These are phyloP conservation scores for Thalassaphorura encarpata DNA, from an alignment of 1,140 invertebrate species.

Conservation along the genomic window DNA sequence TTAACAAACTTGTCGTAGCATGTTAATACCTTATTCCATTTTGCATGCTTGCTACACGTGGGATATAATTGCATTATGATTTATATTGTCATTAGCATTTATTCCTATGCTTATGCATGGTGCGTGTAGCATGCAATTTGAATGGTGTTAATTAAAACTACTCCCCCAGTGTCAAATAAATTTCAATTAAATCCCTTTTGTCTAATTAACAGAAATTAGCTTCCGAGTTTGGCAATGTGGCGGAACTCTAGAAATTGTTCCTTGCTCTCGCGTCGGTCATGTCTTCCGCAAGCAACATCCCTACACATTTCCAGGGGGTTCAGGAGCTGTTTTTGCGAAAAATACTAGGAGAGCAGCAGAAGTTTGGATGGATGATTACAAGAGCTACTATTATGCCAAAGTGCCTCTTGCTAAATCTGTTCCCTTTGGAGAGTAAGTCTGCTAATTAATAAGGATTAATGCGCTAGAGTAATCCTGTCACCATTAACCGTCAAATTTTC, in stretches of 20 bases:
- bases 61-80: too few species aligned
- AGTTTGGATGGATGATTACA: conserved; percentile 95
- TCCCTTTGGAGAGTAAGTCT: conserved; percentile 78
- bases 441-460: conserved; percentile 32
- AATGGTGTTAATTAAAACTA: too few species aligned
- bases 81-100: too few species aligned
- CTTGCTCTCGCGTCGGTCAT: conserved; percentile 53
- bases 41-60: too few species aligned
- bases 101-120: too few species aligned
- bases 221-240: conserved; percentile 93
- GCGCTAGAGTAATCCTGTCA: not conserved
- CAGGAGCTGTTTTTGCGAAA: conserved; percentile 76
- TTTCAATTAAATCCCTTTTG: conserved; percentile 13
- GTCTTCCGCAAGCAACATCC: conserved; percentile 74
- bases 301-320: conserved; percentile 87
- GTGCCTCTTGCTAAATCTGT: conserved; percentile 77
- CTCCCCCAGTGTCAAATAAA: not conserved
- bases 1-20: conserved; percentile 4
- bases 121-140: too few species aligned
- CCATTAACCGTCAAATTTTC: too few species aligned
- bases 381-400: conserved; percentile 78
- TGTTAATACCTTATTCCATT: not conserved
- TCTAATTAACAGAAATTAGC: conserved; percentile 48
- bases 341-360: conserved; percentile 80
- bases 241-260: conserved; percentile 85